These are phyloP conservation scores for Phalloptychus januarius DNA, from an alignment of 2,797 vertebrate species.

Conservation along the genomic window DNA sequence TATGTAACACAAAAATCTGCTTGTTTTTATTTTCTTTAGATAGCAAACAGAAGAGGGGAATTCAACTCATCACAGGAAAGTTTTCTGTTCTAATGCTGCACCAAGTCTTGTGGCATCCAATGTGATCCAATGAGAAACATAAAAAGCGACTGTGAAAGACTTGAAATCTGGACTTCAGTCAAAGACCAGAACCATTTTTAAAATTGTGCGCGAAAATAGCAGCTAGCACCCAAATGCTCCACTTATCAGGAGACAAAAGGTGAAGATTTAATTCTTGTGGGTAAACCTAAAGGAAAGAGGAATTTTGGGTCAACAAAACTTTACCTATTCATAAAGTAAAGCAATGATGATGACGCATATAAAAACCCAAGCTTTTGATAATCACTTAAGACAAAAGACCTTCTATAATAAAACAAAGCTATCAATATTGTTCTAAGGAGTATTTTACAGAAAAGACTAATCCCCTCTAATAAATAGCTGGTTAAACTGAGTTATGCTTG, in stretches of 20 bases:
- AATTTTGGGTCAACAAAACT: background rate
- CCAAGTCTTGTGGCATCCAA: background rate
- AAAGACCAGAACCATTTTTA: background rate
- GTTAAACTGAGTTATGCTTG: slow-evolving; percentile 59
- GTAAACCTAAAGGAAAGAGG: background rate
- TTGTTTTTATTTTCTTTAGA: background rate
- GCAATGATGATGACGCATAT: slow-evolving; percentile 4
- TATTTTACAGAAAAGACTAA: slow-evolving; percentile 30
- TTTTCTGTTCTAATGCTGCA: background rate
- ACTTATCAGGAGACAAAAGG: background rate
- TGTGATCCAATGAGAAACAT: background rate
- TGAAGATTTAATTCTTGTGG: background rate
- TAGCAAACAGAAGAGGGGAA: background rate
- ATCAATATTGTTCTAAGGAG: slow-evolving; percentile 15
- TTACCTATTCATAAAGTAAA: background rate
- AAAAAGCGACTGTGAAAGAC: background rate
- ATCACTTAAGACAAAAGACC: slow-evolving; percentile 11
- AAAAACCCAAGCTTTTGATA: background rate
- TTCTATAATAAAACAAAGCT: background rate
- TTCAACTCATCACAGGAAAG: background rate
- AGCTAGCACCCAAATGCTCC: background rate
- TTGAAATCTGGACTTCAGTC: background rate
- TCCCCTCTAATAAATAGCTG: slow-evolving; percentile 31
- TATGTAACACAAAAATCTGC: background rate
- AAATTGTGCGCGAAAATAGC: background rate